A percentile compares a stretch with the other conserved stretches of the same genome.
These are phyloP conservation scores for Enteromius paludinosus DNA, from an alignment of 2,797 vertebrate genomes.

Conservation along the genomic window DNA sequence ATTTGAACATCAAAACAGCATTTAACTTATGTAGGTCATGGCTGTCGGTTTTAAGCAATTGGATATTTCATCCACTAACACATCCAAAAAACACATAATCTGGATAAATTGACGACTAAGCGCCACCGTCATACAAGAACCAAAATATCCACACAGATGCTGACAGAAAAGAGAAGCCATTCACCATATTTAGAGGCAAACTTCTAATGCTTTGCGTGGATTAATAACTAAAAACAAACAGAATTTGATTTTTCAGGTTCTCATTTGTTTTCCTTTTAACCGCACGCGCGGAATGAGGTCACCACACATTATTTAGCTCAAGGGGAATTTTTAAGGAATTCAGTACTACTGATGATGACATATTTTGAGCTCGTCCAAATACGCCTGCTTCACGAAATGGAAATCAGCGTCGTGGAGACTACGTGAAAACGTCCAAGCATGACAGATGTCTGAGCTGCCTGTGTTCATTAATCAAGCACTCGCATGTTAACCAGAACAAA, in stretches of 20 bases:
- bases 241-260: constrained; percentile 56
- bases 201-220: constrained; percentile 56
- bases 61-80: constrained; percentile 17
- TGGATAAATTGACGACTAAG: constrained; percentile 61
- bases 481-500: constrained; percentile 41
- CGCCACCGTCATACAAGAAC: not conserved
- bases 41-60: constrained; percentile 10
- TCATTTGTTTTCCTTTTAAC: constrained; percentile 63
- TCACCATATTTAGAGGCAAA: constrained; percentile 54
- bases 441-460: constrained; percentile 36
- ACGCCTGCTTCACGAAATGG: constrained; percentile 24
- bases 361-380: constrained; percentile 15
- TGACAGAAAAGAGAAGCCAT: constrained; percentile 31
- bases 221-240: constrained; percentile 69
- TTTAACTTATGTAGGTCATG: constrained; percentile 65
- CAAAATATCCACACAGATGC: constrained; percentile 42
- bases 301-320: constrained; percentile 17
- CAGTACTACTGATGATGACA: constrained; percentile 37
- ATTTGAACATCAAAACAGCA: constrained; percentile 65
- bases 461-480: constrained; percentile 26
- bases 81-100: constrained; percentile 64
- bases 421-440: constrained; percentile 21
- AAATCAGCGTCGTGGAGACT: constrained; percentile 2
- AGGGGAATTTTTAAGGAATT: constrained; percentile 28
- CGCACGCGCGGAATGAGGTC: constrained; percentile 65